A percentile compares a stretch with the other conserved stretches of the same genome.
Conservation (phyloP, 2,888 invertebrate genomes). For the Pseudolycoriella hygida region DNA sequence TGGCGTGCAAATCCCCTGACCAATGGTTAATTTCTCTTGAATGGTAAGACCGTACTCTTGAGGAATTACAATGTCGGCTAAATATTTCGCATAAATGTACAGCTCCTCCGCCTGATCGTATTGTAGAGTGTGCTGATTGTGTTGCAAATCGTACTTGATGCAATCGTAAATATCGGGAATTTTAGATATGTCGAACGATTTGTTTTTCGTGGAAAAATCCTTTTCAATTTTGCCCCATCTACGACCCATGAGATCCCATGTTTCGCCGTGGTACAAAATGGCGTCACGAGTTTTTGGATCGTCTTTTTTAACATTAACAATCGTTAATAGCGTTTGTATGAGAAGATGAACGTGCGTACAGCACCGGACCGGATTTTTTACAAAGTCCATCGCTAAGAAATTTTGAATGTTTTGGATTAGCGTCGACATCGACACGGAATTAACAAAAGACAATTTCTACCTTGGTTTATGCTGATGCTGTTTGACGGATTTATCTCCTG, state of each 20-base stretch:
- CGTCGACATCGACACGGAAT: no score
- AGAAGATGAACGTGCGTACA: slow-evolving; percentile 80
- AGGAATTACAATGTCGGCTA: slow-evolving; percentile 97
- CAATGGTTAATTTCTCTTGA: slow-evolving; percentile 90
- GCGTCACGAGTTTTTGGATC: slow-evolving; percentile 86
- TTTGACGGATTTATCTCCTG: slow-evolving; percentile 80
- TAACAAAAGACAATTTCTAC: no score
- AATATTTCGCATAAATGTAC: slow-evolving; percentile 88
- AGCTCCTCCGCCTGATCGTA: slow-evolving; percentile 83
- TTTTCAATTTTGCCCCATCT: slow-evolving; percentile 97
- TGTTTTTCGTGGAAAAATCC: slow-evolving; percentile 88
- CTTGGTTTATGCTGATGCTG: slow-evolving; percentile 72
- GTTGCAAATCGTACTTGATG: slow-evolving; percentile 96
- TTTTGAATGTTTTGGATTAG: no score
- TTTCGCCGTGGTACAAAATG: slow-evolving; percentile 92
- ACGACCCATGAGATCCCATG: slow-evolving; percentile 95
- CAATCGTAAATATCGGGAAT: slow-evolving; percentile 84
- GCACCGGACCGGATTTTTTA: slow-evolving; percentile 87
- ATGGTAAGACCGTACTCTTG: slow-evolving; percentile 96
- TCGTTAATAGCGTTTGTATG: slow-evolving; percentile 69
- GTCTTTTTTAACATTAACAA: slow-evolving; percentile 71
- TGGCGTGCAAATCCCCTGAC: slow-evolving; percentile 94
- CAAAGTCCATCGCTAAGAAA: slow-evolving; percentile 63
- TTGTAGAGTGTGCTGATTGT: slow-evolving; percentile 89
- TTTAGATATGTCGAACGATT: slow-evolving; percentile 92